A percentile compares a stretch with the other conserved stretches of the same genome.
Conservation (phyloP, 2,797 vertebrate genomes). For the Neomorphus geoffroyi region DNA sequence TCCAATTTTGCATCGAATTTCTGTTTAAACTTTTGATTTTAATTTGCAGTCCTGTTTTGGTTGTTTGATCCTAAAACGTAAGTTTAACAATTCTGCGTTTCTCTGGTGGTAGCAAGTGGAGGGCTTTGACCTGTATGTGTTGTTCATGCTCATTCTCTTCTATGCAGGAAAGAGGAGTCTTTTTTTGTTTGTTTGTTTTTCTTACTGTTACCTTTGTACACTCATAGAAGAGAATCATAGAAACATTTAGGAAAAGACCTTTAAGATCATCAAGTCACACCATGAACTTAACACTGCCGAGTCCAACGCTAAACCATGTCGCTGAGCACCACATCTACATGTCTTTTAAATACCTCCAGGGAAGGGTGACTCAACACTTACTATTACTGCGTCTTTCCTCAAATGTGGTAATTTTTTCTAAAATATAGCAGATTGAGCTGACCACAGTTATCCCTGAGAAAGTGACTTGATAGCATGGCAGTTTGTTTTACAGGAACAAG, state of each 20-base stretch:
- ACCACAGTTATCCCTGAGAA: not conserved
- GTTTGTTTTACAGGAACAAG: not conserved
- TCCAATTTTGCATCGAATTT: not conserved
- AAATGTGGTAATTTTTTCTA: not conserved
- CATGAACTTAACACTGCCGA: not conserved
- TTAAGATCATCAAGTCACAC: not conserved
- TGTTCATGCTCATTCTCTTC: not conserved
- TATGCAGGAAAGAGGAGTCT: not conserved
- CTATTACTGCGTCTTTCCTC: not conserved
- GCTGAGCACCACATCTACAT: not conserved
- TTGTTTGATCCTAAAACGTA: not conserved
- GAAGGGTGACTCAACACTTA: not conserved
- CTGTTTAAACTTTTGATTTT: not conserved
- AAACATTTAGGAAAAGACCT: not conserved
- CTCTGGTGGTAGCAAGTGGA: not conserved
- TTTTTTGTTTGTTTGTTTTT: not conserved
- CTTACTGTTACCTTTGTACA: fast-evolving
- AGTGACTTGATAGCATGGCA: not conserved
- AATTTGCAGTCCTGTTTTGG: not conserved
- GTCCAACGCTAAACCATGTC: not conserved
- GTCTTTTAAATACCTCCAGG: not conserved
- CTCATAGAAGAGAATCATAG: not conserved
- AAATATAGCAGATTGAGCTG: not conserved
- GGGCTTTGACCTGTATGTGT: not conserved
- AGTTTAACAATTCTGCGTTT: not conserved